Conservation (phyloP, 23 tunicate species). For the Phallusia fumigata region DNA sequence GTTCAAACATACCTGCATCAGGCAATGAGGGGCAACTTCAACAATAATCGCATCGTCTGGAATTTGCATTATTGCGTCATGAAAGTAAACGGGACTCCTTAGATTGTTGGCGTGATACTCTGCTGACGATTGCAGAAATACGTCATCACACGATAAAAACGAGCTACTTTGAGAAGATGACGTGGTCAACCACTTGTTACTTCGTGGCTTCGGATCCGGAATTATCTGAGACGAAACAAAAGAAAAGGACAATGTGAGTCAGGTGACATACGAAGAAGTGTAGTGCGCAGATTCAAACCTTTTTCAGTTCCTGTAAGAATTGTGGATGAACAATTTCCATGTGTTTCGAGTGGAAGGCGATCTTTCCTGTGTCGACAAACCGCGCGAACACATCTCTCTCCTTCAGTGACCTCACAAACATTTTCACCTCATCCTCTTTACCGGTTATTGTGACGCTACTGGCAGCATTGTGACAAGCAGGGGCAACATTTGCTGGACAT, state of each 20-base stretch:
- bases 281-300: conserved; percentile 8
- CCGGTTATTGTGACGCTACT: conserved; percentile 27
- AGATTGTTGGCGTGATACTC: conserved; percentile 38
- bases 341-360: conserved; percentile 24
- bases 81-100: conserved; percentile 14
- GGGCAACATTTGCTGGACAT: conserved; percentile 14
- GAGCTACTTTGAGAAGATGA: not conserved
- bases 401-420: conserved; percentile 14
- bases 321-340: conserved; percentile 11
- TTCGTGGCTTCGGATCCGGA: conserved; percentile 3
- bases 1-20: conserved; percentile 1
- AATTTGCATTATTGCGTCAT: conserved; percentile 18
- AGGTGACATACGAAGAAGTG: not conserved
- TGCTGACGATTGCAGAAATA: conserved; percentile 9
- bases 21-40: conserved; percentile 31
- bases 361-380: conserved; percentile 19
- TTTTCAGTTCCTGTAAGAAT: conserved; percentile 8
- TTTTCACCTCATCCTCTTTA: not conserved
- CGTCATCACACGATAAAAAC: not conserved
- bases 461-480: conserved; percentile 38
- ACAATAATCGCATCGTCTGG: conserved; percentile 22
- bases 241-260: not conserved
- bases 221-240: conserved; percentile 5
- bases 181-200: conserved; percentile 19
- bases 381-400: conserved; percentile 22